These are phyloP conservation scores for Megastigmus dorsalis DNA, from an alignment of 2,888 invertebrate species.

Conservation along the genomic window DNA sequence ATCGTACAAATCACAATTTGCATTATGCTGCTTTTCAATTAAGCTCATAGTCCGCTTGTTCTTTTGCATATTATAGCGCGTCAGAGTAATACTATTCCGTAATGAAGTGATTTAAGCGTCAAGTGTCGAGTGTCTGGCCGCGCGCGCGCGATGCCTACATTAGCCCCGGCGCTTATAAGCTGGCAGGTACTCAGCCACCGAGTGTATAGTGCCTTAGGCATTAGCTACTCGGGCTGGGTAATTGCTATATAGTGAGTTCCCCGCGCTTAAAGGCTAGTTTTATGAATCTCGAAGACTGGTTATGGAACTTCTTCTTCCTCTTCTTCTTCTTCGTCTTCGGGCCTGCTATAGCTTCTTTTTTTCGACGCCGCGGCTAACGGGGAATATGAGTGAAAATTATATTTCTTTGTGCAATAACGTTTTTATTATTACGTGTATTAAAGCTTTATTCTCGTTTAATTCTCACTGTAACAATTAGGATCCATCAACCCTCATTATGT, in stretches of 20 bases:
- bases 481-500: no score
- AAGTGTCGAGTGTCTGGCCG: conserved; percentile 33
- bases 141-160: conserved; percentile 44
- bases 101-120: conserved; percentile 52
- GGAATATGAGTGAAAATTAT: conserved; percentile 27
- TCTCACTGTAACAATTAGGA: no score
- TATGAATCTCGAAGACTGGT: conserved; percentile 38
- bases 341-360: no score
- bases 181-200: conserved; percentile 50
- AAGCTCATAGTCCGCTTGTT: background rate
- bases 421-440: background rate
- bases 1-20: no score
- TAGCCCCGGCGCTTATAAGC: conserved; percentile 42
- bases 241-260: conserved; percentile 41
- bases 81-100: background rate
- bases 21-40: conserved; percentile 22
- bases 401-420: conserved; percentile 1
- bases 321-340: background rate
- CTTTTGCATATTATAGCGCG: conserved; percentile 23
- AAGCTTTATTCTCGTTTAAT: background rate
- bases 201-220: conserved; percentile 38
- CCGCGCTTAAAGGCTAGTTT: conserved; percentile 46
- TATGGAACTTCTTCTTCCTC: background rate
- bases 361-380: conserved; percentile 33
- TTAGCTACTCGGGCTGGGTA: conserved; percentile 34